Evolutionary conservation across 2,113 vertebrate genomes (phyloP).

Genomic region (Sebastes fasciatus): DNA sequence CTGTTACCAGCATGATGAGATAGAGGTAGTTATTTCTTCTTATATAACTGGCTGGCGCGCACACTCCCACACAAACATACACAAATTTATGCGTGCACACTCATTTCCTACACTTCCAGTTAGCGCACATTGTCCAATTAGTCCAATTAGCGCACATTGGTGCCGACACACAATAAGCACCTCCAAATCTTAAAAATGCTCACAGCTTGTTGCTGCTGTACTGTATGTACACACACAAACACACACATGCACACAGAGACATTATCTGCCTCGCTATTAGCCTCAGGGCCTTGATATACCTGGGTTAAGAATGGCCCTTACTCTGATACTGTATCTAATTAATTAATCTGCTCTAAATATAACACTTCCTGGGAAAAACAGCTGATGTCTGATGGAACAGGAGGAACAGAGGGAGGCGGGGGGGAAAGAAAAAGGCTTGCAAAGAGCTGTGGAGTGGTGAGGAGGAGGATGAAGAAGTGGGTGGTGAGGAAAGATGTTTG

Average conservation of each 20-base stretch:
- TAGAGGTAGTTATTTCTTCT: constrained; percentile 29
- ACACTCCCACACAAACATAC: not conserved
- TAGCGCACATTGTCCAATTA: constrained; percentile 8
- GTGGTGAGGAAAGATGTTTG: constrained; percentile 1
- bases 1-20: constrained; percentile 37
- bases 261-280: constrained; percentile 26
- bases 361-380: constrained; percentile 55
- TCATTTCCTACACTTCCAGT: constrained; percentile 1
- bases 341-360: constrained; percentile 72
- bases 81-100: constrained; percentile 14
- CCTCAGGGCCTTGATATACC: constrained; percentile 41
- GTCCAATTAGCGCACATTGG: not conserved
- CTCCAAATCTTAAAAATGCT: constrained; percentile 39
- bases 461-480: constrained; percentile 12
- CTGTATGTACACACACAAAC: constrained; percentile 12
- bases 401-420: not conserved
- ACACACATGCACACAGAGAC: not conserved
- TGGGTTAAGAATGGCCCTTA: constrained; percentile 49
- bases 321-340: constrained; percentile 69
- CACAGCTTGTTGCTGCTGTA: constrained; percentile 16
- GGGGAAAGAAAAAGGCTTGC: constrained; percentile 7
- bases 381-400: constrained; percentile 51
- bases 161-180: constrained; percentile 36
- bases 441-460: constrained; percentile 3
- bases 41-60: constrained; percentile 30